phyloP scores from a whole-genome alignment of 2,797 vertebrate genomes.

The Microhierax caerulescens region DNA sequence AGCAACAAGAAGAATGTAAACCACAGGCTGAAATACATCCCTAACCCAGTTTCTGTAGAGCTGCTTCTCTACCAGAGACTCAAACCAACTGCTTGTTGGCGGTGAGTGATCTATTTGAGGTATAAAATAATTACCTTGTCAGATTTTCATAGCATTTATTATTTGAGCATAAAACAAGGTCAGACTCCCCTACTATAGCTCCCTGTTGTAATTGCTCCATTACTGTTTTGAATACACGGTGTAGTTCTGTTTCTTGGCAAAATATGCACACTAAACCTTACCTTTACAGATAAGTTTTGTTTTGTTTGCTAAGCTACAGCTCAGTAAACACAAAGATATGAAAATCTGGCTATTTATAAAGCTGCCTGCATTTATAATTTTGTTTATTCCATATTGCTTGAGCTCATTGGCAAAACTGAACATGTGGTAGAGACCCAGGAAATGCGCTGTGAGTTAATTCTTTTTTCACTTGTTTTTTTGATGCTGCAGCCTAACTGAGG shows the following conservation, averaged over 20 bases:
- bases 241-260: not conserved
- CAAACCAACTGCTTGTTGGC: not conserved
- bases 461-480: not conserved
- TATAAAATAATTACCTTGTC: constrained; percentile 39
- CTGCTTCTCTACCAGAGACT: not conserved
- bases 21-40: not conserved
- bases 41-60: constrained; percentile 12
- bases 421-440: not conserved
- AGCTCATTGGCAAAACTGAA: not conserved
- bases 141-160: not conserved
- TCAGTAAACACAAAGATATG: not conserved
- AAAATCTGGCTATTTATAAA: not conserved
- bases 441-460: not conserved
- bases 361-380: not conserved
- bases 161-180: constrained; percentile 16
- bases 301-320: not conserved
- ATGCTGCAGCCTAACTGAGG: not conserved
- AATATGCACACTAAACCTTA: not conserved
- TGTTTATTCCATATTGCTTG: not conserved
- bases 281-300: not conserved
- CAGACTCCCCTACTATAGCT: not conserved
- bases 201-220: not conserved
- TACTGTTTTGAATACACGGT: not conserved
- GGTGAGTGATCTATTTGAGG: not conserved
- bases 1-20: not conserved